phyloP scores from a whole-genome alignment of 2,113 vertebrate species.

The Camelus dromedarius region DNA sequence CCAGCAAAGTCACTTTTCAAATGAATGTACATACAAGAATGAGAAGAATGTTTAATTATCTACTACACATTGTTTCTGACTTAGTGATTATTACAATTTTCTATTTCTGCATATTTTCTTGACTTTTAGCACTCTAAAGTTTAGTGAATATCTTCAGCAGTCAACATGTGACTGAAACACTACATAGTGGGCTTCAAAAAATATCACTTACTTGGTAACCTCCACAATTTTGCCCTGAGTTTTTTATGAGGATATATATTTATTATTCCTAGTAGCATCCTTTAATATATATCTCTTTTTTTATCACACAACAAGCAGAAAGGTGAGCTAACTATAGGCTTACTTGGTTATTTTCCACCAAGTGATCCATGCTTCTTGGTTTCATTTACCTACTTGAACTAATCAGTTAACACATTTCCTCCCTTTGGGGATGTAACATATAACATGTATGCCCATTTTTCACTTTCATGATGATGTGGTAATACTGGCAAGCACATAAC shows the following conservation, averaged over 20 bases:
- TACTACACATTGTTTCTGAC: background rate
- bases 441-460: constrained; percentile 32
- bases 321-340: background rate
- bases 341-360: constrained; percentile 25
- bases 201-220: background rate
- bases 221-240: background rate
- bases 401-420: constrained; percentile 43
- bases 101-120: background rate
- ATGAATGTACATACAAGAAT: background rate
- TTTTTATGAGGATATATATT: background rate
- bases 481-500: constrained; percentile 11
- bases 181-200: background rate
- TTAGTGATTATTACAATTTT: background rate
- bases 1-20: background rate
- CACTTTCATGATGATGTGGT: constrained; percentile 46
- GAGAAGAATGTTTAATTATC: background rate
- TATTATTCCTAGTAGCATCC: background rate
- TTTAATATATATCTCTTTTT: background rate
- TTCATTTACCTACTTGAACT: constrained; percentile 45
- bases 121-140: background rate
- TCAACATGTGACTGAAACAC: background rate
- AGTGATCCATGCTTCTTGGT: background rate
- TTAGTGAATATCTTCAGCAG: background rate
- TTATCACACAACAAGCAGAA: background rate
- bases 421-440: constrained; percentile 47